Base-by-base conservation (phyloP, 2,113 vertebrate genomes). In the Nerophis lumbriciformis region DNA sequence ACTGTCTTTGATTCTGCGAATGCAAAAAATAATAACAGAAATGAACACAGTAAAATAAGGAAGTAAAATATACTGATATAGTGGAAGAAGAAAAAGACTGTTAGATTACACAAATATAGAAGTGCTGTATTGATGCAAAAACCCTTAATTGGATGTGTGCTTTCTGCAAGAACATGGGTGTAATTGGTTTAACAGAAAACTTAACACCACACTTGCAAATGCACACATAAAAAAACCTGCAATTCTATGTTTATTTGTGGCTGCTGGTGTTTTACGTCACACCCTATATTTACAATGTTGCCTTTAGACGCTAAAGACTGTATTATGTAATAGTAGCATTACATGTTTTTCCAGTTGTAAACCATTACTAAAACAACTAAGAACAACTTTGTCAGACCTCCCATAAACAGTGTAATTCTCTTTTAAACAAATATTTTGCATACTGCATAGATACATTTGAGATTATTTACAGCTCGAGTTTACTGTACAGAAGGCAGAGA, bases 1-100 rank as follows among this genome's bases (percentile, higher is more conserved):
- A 77, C 97, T 98, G 50, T 95, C 94, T 88, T 95, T 98, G 77
- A 87, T 92, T 83, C 95, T 99, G 87, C 59, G 81, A 66, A 80
- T 59, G 69, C 36, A 74, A 64, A 82, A 68, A 74, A 56, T 54
- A 44, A 63, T 28, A 28, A 28, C 28, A 28, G 3, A 28, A 28
- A 28, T 28, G 28, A 28, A 28, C 28, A 28, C 28, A 28, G 28
- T 28, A 28, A 28, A 28, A 28, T 28, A 28, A 2, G 28, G 28
- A 28, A 28, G 28, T 28, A 28, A 19, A 28, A 28, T 28, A 28
- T 28, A 28, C 3, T 28, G 28, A 28, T 28, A 28, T 28, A 28
- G 28, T 28, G 28, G 28, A 28, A 28, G 28, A 28, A 19, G 19
- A 19, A 19, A 28, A 28, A 28, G 28, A 28, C 28, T 28, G 28